These are phyloP conservation scores for Eclectus roratus DNA, from an alignment of 2,113 vertebrate genomes.

Conservation along the genomic window DNA sequence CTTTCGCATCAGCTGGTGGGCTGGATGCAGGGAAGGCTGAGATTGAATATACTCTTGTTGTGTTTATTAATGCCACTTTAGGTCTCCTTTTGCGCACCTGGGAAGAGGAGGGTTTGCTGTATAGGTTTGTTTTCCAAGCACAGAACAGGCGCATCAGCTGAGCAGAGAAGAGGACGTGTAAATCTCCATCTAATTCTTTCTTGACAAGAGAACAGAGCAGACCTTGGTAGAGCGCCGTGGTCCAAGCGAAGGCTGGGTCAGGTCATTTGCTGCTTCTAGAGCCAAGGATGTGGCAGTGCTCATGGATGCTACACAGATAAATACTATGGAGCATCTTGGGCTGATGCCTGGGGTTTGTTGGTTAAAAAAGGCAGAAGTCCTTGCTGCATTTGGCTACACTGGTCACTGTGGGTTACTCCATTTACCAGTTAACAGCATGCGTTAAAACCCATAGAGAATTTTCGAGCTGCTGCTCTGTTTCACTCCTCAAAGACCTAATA, in stretches of 20 bases:
- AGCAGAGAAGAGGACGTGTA: background rate
- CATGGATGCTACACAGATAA: accelerated
- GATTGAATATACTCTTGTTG: background rate
- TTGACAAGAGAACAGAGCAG: background rate
- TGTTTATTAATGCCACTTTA: background rate
- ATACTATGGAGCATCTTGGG: background rate
- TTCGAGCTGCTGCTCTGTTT: background rate
- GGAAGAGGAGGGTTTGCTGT: background rate
- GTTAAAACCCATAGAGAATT: background rate
- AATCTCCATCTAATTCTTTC: background rate
- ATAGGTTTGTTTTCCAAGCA: background rate
- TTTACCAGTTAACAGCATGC: background rate
- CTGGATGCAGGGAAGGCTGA: background rate
- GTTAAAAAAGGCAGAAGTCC: background rate
- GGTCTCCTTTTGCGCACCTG: background rate
- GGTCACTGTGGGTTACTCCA: background rate
- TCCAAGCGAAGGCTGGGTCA: background rate
- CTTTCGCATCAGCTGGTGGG: background rate
- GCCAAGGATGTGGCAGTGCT: background rate
- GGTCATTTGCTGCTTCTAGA: background rate
- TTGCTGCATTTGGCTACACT: background rate
- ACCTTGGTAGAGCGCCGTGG: background rate
- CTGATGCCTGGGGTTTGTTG: background rate
- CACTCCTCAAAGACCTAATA: accelerated
- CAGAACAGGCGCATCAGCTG: background rate